These are phyloP conservation scores for Sebastes itinus DNA, from an alignment of 2,797 vertebrate genomes.

Conservation along the genomic window DNA sequence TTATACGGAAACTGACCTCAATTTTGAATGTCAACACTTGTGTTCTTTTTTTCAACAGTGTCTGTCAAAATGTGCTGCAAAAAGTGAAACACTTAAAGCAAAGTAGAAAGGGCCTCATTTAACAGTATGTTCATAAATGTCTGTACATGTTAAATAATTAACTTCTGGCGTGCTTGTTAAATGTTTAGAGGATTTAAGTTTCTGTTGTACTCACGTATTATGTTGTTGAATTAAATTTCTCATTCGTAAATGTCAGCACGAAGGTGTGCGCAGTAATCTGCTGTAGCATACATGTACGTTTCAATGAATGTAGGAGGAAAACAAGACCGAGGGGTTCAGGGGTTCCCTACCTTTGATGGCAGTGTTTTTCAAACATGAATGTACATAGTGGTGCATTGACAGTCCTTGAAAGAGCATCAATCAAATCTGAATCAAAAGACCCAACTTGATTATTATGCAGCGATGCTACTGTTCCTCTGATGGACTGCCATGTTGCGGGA, in stretches of 20 bases:
- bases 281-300: background rate
- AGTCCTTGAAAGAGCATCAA: conserved; percentile 24
- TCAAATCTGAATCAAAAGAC: conserved; percentile 14
- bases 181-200: background rate
- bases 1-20: background rate
- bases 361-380: background rate
- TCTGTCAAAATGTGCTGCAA: background rate
- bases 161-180: background rate
- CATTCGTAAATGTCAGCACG: background rate
- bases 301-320: conserved; percentile 4
- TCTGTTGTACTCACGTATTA: background rate
- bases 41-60: background rate
- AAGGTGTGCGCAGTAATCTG: background rate
- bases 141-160: background rate
- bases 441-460: background rate
- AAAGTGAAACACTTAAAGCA: background rate
- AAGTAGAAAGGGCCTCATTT: background rate
- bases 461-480: background rate
- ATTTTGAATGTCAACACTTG: background rate
- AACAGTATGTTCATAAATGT: background rate
- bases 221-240: background rate
- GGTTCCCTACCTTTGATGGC: background rate
- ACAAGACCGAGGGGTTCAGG: background rate
- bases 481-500: background rate
- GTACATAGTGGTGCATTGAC: conserved; percentile 1